phyloP scores from a whole-genome alignment of 2,888 invertebrate genomes.

The Leuctra nigra region DNA sequence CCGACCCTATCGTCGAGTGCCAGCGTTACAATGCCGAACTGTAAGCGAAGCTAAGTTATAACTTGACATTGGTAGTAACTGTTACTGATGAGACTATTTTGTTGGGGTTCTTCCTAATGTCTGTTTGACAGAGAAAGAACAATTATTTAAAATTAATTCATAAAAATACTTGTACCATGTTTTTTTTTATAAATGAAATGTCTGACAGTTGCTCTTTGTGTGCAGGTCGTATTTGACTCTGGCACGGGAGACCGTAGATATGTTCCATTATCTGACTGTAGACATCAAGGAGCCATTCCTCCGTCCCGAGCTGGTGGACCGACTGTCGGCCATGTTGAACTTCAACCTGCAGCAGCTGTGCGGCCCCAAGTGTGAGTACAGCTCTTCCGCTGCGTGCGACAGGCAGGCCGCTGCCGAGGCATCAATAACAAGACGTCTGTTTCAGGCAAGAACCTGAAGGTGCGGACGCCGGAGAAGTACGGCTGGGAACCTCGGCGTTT shows the following conservation, averaged over 20 bases:
- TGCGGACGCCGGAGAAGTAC: slow-evolving; percentile 88
- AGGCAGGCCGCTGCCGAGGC: too few relatives aligned
- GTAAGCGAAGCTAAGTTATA: too few relatives aligned
- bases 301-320: slow-evolving; percentile 84
- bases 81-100: neutral
- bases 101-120: neutral
- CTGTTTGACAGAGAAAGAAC: neutral
- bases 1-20: too few relatives aligned
- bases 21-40: too few relatives aligned
- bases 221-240: slow-evolving; percentile 77
- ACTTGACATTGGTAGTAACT: too few relatives aligned
- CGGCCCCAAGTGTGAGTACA: slow-evolving; percentile 88
- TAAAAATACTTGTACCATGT: neutral
- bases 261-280: slow-evolving; percentile 94
- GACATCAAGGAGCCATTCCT: slow-evolving; percentile 94
- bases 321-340: slow-evolving; percentile 96
- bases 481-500: slow-evolving; percentile 95
- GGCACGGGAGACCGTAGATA: slow-evolving; percentile 93
- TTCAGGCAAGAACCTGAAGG: slow-evolving; percentile 48
- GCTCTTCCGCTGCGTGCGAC: neutral
- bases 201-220: too few relatives aligned
- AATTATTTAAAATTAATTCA: neutral
- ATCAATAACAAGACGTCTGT: too few relatives aligned
- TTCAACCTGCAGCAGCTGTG: slow-evolving; percentile 95
- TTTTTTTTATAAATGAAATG: too few relatives aligned